Percentiles rank a stretch among this genome's conserved stretches.
These are phyloP conservation scores for Nomada flava DNA, from an alignment of 2,888 invertebrate genomes.

Conservation along the genomic window DNA sequence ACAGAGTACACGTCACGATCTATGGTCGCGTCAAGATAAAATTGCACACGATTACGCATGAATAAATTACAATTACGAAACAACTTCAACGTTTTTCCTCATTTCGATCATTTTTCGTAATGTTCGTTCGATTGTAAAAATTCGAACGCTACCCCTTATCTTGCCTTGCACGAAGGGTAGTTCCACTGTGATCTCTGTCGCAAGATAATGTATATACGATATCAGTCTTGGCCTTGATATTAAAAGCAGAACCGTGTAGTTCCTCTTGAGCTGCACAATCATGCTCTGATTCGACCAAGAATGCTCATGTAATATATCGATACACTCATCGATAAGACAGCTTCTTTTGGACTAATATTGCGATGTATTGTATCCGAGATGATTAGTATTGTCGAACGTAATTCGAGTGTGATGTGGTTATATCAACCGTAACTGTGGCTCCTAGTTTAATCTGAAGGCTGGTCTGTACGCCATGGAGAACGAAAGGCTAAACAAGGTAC, in stretches of 20 bases:
- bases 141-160: too few species aligned
- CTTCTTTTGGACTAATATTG: slow-evolving; percentile 36
- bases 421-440: slow-evolving; percentile 17
- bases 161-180: too few species aligned
- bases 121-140: not conserved
- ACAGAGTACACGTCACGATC: not conserved
- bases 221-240: not conserved
- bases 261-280: not conserved
- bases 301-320: slow-evolving; percentile 36
- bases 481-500: slow-evolving; percentile 2
- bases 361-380: slow-evolving; percentile 36
- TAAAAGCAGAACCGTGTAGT: too few species aligned
- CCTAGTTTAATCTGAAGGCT: slow-evolving; percentile 9
- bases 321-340: slow-evolving; percentile 56
- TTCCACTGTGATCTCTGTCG: too few species aligned
- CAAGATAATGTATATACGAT: not conserved
- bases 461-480: slow-evolving; percentile 38
- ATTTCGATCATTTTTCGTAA: not conserved
- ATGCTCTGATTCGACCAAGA: slow-evolving; percentile 44
- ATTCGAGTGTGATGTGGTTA: slow-evolving; percentile 39
- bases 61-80: not conserved
- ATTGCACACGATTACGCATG: not conserved
- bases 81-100: not conserved
- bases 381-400: slow-evolving; percentile 50
- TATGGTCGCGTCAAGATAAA: not conserved